Conservation (phyloP, 2,797 vertebrate genomes). For the Cirrhinus molitorella region DNA sequence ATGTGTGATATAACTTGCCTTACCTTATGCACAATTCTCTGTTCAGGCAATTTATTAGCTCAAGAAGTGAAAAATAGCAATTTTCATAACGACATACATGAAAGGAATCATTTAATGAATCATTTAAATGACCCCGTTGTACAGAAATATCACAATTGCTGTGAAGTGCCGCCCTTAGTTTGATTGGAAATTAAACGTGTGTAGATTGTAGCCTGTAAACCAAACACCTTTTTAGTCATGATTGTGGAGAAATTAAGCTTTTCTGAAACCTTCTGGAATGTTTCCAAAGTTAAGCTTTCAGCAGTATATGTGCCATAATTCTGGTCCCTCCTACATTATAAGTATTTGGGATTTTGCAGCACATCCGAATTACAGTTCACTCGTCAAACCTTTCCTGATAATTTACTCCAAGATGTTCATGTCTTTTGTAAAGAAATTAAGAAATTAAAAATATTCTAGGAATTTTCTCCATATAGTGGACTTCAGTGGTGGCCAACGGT, state of each 20-base stretch:
- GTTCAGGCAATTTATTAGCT: constrained; percentile 32
- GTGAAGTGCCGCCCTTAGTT: constrained; percentile 29
- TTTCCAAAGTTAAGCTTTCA: neutral
- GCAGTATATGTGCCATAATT: too few species aligned
- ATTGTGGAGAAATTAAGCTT: constrained; percentile 6
- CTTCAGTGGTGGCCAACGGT: too few species aligned
- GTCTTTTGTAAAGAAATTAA: too few species aligned
- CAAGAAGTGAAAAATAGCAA: constrained; percentile 35
- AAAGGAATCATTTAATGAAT: constrained; percentile 47
- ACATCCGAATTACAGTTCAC: too few species aligned
- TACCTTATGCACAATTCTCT: constrained; percentile 1
- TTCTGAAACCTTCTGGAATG: neutral
- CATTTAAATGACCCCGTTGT: constrained; percentile 33
- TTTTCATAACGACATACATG: constrained; percentile 16
- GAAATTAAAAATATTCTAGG: too few species aligned
- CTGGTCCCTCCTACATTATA: too few species aligned
- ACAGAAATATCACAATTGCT: constrained; percentile 37
- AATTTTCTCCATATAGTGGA: too few species aligned
- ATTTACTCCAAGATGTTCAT: too few species aligned
- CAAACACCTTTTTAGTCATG: neutral
- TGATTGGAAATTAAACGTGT: constrained; percentile 29
- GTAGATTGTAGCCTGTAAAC: constrained; percentile 13
- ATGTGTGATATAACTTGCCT: constrained; percentile 27
- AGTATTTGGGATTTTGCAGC: too few species aligned
- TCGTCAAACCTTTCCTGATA: too few species aligned